Conservation (phyloP, 2,113 vertebrate species). For the Cyrtonyx montezumae region DNA sequence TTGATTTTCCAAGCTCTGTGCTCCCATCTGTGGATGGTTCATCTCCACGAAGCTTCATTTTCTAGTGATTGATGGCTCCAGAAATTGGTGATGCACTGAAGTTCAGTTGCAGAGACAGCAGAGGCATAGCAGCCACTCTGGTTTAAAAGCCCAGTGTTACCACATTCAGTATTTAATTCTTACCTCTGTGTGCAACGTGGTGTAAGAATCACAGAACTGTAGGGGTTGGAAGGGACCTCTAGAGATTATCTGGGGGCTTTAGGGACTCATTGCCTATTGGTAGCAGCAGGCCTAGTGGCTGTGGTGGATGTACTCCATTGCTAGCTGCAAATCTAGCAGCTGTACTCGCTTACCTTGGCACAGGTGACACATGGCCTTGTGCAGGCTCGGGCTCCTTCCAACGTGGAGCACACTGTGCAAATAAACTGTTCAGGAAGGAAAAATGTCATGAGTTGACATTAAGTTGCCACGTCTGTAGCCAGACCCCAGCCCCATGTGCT, state of each 20-base stretch:
- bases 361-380: accelerated
- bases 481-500: neutral
- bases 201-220: too few relatives aligned
- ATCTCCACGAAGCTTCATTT: accelerated
- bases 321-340: neutral
- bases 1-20: accelerated
- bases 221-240: too few relatives aligned
- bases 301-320: accelerated
- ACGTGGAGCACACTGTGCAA: neutral
- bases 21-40: neutral
- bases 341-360: accelerated
- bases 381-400: neutral
- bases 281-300: neutral
- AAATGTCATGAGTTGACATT: neutral
- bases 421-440: neutral
- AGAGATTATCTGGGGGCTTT: neutral
- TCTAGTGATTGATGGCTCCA: accelerated
- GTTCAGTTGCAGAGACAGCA: neutral
- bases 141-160: neutral
- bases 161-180: neutral
- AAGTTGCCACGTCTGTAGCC: neutral
- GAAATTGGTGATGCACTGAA: accelerated
- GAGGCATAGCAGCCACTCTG: neutral
- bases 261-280: accelerated
- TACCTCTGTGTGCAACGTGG: neutral